Evolutionary conservation across 64 coral and sea anemone genomes (phyloP).

Genomic region (Montipora sp.): DNA sequence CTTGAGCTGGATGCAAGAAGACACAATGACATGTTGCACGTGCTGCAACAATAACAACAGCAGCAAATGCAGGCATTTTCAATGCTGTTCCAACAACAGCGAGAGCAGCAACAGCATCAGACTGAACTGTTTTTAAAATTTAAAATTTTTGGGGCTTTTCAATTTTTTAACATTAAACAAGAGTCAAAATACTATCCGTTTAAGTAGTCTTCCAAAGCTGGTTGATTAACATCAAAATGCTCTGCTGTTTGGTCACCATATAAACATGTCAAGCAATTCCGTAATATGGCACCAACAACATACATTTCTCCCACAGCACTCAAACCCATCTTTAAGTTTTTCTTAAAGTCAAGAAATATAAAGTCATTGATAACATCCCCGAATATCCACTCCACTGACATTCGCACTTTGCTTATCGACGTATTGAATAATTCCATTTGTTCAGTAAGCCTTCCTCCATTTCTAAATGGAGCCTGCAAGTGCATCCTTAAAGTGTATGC

Average conservation of each 20-base stretch:
- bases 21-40: constrained; percentile 17
- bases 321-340: too few species aligned
- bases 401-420: background rate
- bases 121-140: constrained; percentile 2
- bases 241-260: too few species aligned
- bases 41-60: constrained; percentile 2
- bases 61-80: constrained; percentile 9
- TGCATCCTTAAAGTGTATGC: too few species aligned
- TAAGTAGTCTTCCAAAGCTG: constrained; percentile 32
- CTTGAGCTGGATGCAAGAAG: constrained; percentile 9
- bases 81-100: constrained; percentile 29
- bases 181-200: background rate
- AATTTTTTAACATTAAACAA: background rate
- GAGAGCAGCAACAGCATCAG: background rate
- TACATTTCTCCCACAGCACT: too few species aligned
- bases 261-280: too few species aligned
- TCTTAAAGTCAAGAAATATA: constrained; percentile 4
- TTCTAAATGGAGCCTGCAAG: too few species aligned
- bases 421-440: too few species aligned
- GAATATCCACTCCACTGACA: background rate
- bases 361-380: constrained; percentile 2
- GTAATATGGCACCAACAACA: too few species aligned
- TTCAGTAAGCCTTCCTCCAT: too few species aligned
- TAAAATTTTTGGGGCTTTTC: background rate
- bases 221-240: background rate